Percentiles rank a stretch among this genome's conserved stretches.
Evolutionary conservation across 1,140 invertebrate species (phyloP).

Genomic region (Lordiphosa stackelbergi): DNA sequence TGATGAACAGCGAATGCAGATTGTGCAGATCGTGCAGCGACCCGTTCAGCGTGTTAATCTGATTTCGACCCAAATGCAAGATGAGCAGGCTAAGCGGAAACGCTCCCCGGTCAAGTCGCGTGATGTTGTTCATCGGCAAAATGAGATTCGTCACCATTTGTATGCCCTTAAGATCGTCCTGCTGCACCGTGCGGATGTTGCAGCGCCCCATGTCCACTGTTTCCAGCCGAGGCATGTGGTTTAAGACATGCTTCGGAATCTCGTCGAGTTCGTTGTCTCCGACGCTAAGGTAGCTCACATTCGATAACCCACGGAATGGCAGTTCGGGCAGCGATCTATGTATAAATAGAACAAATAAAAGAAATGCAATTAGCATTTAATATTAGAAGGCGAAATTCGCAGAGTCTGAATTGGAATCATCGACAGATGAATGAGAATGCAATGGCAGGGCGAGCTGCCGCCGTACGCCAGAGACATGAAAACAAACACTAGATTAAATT

Average conservation of each 20-base stretch:
- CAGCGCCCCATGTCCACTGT: conserved; percentile 86
- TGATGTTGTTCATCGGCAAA: conserved; percentile 84
- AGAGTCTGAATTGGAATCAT: conserved; percentile 1
- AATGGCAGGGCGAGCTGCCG: background rate
- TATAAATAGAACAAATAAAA: conserved; percentile 45
- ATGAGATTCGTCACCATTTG: conserved; percentile 83
- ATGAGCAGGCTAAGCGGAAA: conserved; percentile 82
- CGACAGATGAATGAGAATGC: background rate
- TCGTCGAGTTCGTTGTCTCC: conserved; percentile 84
- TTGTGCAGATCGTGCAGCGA: conserved; percentile 84
- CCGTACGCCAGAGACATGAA: conserved; percentile 1
- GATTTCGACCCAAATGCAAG: conserved; percentile 85
- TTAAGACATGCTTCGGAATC: conserved; percentile 84
- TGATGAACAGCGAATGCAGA: conserved; percentile 87
- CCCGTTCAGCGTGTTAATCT: conserved; percentile 84
- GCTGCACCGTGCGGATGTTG: conserved; percentile 81
- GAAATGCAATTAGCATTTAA: conserved; percentile 39
- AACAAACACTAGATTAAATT: no score
- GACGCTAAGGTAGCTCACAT: conserved; percentile 84
- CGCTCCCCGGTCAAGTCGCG: conserved; percentile 82
- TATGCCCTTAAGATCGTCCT: conserved; percentile 83
- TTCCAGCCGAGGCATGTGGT: conserved; percentile 83
- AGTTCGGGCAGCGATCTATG: conserved; percentile 82
- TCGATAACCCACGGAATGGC: conserved; percentile 84
- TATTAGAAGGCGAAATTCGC: conserved; percentile 25